phyloP scores from a whole-genome alignment of 2,113 vertebrate genomes.

The Noturus placidus region DNA sequence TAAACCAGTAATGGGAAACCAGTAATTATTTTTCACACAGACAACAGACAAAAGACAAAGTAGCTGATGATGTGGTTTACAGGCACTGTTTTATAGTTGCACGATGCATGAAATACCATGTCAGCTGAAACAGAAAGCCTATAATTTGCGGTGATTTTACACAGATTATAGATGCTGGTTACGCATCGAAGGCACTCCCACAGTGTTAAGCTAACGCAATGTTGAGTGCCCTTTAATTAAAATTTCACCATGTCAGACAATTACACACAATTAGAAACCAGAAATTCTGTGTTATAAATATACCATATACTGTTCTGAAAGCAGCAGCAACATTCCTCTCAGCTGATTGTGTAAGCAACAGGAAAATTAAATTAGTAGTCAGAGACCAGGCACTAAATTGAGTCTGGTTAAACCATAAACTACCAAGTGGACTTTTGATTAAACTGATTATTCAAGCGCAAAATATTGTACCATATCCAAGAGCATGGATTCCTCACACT shows the following conservation, averaged over 20 bases:
- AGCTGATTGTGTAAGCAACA: neutral
- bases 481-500: neutral
- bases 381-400: neutral
- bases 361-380: neutral
- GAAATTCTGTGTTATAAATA: neutral
- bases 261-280: neutral
- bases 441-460: neutral
- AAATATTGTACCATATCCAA: neutral
- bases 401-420: neutral
- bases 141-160: no score
- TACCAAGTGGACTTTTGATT: constrained; percentile 7
- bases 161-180: no score
- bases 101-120: no score
- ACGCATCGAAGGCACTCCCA: no score
- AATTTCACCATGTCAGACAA: neutral
- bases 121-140: no score
- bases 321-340: neutral
- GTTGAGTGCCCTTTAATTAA: no score
- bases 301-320: neutral
- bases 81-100: no score
- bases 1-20: no score
- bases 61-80: no score
- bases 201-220: no score
- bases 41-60: no score
- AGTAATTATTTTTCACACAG: no score